Evolutionary conservation across 2,797 vertebrate genomes (phyloP).

Genomic region (Pseudomugil tenellus): DNA sequence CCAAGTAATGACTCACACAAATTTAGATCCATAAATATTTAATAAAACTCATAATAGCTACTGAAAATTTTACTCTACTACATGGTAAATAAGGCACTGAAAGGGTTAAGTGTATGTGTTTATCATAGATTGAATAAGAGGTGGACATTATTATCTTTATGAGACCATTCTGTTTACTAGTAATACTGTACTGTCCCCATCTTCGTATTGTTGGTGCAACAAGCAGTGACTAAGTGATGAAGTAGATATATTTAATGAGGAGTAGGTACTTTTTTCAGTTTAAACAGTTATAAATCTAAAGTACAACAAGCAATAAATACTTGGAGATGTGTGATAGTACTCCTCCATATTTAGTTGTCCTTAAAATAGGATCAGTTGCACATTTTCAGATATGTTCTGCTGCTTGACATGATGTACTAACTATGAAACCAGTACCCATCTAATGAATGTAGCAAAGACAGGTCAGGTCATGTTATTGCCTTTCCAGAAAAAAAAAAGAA

Average conservation of each 20-base stretch:
- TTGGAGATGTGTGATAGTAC: not conserved
- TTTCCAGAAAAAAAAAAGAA: not conserved
- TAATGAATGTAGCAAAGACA: too few species aligned
- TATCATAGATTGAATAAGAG: not conserved
- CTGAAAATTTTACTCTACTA: not conserved
- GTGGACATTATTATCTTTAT: not conserved
- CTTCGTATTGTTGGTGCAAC: too few species aligned
- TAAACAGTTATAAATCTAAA: too few species aligned
- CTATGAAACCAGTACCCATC: too few species aligned
- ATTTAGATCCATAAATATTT: not conserved
- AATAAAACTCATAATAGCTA: not conserved
- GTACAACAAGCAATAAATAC: not conserved
- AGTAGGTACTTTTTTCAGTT: not conserved
- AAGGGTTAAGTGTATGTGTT: not conserved
- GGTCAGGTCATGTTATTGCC: not conserved
- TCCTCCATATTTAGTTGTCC: not conserved
- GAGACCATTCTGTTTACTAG: not conserved
- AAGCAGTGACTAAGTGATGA: too few species aligned
- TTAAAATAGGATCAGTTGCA: not conserved
- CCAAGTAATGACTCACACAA: not conserved
- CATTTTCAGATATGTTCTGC: not conserved
- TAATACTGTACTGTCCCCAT: not conserved
- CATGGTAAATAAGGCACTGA: not conserved
- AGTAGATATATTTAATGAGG: too few species aligned
- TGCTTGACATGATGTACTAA: not conserved